Percentiles rank a stretch among this genome's conserved stretches.
Conservation (phyloP, 2,888 invertebrate genomes). For the Auanema freiburgensis region DNA sequence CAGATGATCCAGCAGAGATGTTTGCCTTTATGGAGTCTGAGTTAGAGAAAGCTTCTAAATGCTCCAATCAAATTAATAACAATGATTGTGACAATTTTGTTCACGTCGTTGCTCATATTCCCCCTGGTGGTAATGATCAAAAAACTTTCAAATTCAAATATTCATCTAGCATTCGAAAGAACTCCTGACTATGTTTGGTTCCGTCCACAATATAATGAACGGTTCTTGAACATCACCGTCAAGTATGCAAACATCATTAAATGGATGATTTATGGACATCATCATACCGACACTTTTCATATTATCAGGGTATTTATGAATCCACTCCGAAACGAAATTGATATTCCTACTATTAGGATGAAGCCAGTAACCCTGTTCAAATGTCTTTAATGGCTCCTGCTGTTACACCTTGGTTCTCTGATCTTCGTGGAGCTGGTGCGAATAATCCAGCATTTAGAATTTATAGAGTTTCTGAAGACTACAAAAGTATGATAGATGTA, state of each 20-base stretch:
- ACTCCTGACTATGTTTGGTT: constrained; percentile 64
- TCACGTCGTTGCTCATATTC: constrained; percentile 60
- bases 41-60: constrained; percentile 34
- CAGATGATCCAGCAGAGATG: constrained; percentile 56
- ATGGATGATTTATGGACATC: constrained; percentile 65
- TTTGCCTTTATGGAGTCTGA: constrained; percentile 53
- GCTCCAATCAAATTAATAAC: constrained; percentile 17
- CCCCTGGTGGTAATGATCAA: constrained; percentile 50
- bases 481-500: constrained; percentile 41
- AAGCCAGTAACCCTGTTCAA: constrained; percentile 62
- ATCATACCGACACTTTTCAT: constrained; percentile 65
- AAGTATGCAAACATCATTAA: constrained; percentile 64
- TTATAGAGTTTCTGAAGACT: constrained; percentile 36
- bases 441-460: constrained; percentile 61
- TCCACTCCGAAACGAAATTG: background rate
- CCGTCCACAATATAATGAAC: constrained; percentile 63
- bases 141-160: background rate
- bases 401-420: constrained; percentile 81
- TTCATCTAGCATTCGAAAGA: constrained; percentile 60
- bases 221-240: constrained; percentile 60
- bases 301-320: constrained; percentile 45
- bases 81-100: constrained; percentile 36
- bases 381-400: constrained; percentile 83
- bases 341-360: constrained; percentile 35
- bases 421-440: constrained; percentile 64